These are phyloP conservation scores for Muntiacus reevesi DNA, from an alignment of 2,113 vertebrate genomes.

Conservation along the genomic window DNA sequence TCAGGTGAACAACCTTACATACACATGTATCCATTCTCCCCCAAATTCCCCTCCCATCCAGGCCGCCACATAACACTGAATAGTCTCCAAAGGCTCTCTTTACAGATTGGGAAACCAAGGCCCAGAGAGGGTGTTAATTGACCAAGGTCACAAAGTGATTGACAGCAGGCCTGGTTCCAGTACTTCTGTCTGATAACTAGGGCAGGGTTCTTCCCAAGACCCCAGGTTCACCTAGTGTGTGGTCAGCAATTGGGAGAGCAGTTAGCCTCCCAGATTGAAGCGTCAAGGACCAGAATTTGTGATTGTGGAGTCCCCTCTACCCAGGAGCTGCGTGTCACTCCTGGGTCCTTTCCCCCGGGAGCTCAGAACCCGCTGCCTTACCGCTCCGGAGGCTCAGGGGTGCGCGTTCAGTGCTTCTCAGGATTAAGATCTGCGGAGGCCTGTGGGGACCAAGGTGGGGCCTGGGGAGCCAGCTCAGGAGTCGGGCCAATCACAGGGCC, in stretches of 20 bases:
- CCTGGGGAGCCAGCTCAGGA: background rate
- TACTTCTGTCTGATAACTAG: background rate
- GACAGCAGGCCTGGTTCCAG: background rate
- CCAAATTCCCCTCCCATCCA: background rate
- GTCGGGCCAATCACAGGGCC: background rate
- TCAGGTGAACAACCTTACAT: background rate
- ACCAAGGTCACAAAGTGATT: background rate
- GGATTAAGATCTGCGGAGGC: rapidly evolving
- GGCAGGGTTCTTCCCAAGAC: background rate
- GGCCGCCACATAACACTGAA: background rate
- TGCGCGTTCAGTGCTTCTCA: rapidly evolving
- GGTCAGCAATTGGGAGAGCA: rapidly evolving
- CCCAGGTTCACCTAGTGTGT: background rate
- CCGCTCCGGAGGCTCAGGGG: background rate
- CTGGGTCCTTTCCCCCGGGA: background rate
- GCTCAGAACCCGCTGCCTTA: background rate
- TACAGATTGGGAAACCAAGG: background rate
- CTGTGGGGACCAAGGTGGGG: rapidly evolving
- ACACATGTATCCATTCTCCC: background rate
- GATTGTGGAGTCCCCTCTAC: background rate
- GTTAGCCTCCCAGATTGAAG: background rate
- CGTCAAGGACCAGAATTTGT: background rate
- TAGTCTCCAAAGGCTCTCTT: background rate
- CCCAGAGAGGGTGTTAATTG: background rate
- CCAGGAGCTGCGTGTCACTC: background rate